Percentiles rank a stretch among this genome's conserved stretches.
Conservation (phyloP, 2,797 vertebrate genomes). For the Erpetoichthys calabaricus region DNA sequence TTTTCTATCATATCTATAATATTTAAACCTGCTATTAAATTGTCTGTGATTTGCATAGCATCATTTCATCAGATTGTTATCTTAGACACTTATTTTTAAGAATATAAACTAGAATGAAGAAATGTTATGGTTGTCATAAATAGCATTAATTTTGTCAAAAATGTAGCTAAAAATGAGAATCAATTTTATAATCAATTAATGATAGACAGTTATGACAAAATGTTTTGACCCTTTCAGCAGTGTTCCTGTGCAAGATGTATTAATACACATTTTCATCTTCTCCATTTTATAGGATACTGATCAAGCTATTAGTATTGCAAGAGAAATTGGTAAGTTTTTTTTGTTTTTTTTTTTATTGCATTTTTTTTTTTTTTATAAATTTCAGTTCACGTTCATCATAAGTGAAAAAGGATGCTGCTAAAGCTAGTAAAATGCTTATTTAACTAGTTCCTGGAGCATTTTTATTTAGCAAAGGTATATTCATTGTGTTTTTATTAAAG, state of each 20-base stretch:
- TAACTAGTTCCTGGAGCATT: too few species aligned
- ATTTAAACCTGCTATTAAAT: slow-evolving; percentile 52
- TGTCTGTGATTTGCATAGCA: slow-evolving; percentile 42
- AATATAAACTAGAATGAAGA: slow-evolving; percentile 8
- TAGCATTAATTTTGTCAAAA: slow-evolving; percentile 55
- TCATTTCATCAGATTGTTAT: too few species aligned
- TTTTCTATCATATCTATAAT: too few species aligned
- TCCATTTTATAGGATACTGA: slow-evolving; percentile 71
- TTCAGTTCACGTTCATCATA: too few species aligned
- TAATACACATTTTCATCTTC: slow-evolving; percentile 53
- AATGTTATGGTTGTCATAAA: slow-evolving; percentile 58
- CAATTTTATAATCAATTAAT: neutral
- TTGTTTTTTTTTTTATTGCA: neutral
- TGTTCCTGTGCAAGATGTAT: slow-evolving; percentile 56
- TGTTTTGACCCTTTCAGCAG: slow-evolving; percentile 14
- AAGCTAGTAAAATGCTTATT: too few species aligned
- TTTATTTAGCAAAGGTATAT: too few species aligned
- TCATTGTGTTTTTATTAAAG: too few species aligned
- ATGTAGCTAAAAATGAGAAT: too few species aligned
- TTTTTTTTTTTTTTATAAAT: slow-evolving; percentile 36
- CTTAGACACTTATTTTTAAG: slow-evolving; percentile 3
- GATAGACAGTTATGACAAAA: too few species aligned
- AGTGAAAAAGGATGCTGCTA: too few species aligned
- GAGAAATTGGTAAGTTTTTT: slow-evolving; percentile 78
- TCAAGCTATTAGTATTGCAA: slow-evolving; percentile 87